phyloP scores from a whole-genome alignment of 92 coral and sea anemone genomes.

The Actinernus sp. region DNA sequence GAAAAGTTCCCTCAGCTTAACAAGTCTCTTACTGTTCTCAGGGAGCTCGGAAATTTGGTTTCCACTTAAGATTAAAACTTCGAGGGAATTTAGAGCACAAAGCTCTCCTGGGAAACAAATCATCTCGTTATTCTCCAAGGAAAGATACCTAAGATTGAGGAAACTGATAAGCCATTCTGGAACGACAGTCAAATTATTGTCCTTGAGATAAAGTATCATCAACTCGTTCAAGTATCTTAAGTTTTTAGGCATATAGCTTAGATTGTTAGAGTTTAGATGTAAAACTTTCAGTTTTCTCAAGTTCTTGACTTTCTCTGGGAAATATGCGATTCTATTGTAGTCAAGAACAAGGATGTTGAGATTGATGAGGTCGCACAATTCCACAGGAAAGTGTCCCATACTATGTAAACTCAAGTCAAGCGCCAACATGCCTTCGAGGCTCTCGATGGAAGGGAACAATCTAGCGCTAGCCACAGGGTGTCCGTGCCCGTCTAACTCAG shows the following conservation, averaged over 20 bases:
- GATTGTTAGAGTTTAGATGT: conserved; percentile 59
- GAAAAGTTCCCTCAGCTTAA: conserved; percentile 67
- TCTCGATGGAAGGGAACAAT: conserved; percentile 56
- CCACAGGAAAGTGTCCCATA: conserved; percentile 36
- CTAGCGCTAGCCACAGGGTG: conserved; percentile 54
- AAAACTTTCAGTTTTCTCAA: conserved; percentile 62
- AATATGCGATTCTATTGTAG: conserved; percentile 54
- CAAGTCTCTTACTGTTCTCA: conserved; percentile 53
- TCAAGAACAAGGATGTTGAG: conserved; percentile 74
- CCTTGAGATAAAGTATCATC: conserved; percentile 60
- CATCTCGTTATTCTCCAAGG: conserved; percentile 72
- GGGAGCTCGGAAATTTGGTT: conserved; percentile 74
- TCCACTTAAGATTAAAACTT: conserved; percentile 69
- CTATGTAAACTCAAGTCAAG: conserved; percentile 73
- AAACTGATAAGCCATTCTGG: conserved; percentile 84
- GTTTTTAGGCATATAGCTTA: conserved; percentile 60
- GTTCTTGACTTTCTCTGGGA: conserved; percentile 54
- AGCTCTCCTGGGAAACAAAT: conserved; percentile 74
- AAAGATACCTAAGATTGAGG: conserved; percentile 51
- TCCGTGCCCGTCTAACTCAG: conserved; percentile 67
- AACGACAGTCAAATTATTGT: conserved; percentile 55
- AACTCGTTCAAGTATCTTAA: conserved; percentile 43
- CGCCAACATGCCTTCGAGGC: conserved; percentile 61
- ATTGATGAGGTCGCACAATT: conserved; percentile 68
- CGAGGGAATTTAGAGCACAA: conserved; percentile 59